Evolutionary conservation across 2,113 vertebrate genomes (phyloP), one percentile per base, ranked within the genome.

Genomic region (Caranx ignobilis): DNA sequence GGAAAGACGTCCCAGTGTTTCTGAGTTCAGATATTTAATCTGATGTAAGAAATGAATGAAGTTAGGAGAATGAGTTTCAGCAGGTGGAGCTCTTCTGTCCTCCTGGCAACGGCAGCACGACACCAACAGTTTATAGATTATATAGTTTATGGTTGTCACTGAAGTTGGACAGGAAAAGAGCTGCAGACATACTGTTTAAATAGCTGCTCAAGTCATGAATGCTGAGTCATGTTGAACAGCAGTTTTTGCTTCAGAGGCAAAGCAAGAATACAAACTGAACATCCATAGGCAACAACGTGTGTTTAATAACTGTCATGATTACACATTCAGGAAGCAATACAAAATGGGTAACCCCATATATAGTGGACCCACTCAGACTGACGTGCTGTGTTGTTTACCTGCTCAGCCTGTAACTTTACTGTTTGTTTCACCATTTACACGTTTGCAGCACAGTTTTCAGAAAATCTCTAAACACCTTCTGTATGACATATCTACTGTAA

Each of bases 41-140:
- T 26, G 21, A 19, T 63, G 11, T 16, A 26, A 41, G 47, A 64
- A 66, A 32, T 71, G 32, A 41, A 69, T 41, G 10, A 63, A 59
- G 15, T 41, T 57, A 65, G 19, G 19, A 39, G 74, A 67, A 32
- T 35, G 48, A 65, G 48, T 79, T 76, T 86, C 71, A 69, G 69
- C 71, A 85, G 84, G 76, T 81, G 82, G 74, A 77, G 77, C 77
- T 83, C 77, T 87, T 82, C 68, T 75, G 69, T 84, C 41, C 77
- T n/a, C 62, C 19, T 15, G 66, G 37, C 31, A 65, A 10, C 0
- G 2, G 11, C 8, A n/a, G 56, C 57, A 31, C 41, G 35, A 39
- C 41, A 19, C 56, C 26, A 57, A 11, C 63, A 55, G 56, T 32
- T 26, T 70, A 16, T 18, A 11, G 32, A 69, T 69, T 37, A 3